Percentiles rank a stretch among this genome's conserved stretches.
These are phyloP conservation scores for Dicaeum eximium DNA, from an alignment of 2,113 vertebrate species.

Conservation along the genomic window DNA sequence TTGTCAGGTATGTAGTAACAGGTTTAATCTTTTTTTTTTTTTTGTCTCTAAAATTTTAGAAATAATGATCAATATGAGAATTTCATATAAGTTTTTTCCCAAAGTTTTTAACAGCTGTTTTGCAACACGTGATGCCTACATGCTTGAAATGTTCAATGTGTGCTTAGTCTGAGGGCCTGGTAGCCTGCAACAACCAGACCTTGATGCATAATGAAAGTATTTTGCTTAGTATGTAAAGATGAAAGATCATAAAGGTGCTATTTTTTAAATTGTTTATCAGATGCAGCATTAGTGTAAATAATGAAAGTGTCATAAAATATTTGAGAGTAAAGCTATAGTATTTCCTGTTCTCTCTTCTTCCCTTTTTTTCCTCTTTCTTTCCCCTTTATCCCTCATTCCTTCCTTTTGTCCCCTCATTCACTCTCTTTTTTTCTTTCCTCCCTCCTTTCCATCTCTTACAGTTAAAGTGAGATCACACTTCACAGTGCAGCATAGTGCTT, in stretches of 20 bases:
- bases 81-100: background rate
- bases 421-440: background rate
- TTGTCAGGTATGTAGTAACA: background rate
- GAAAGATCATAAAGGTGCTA: background rate
- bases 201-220: background rate
- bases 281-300: background rate
- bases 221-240: background rate
- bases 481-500: background rate
- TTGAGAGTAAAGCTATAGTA: background rate
- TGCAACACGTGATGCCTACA: background rate
- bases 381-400: background rate
- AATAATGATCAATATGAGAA: background rate
- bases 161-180: background rate
- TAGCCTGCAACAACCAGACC: background rate
- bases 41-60: background rate
- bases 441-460: background rate
- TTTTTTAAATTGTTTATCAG: background rate
- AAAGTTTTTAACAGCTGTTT: background rate
- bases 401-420: too few species aligned
- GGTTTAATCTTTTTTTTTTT: background rate
- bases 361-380: background rate
- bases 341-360: background rate
- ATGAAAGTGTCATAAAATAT: rapidly evolving
- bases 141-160: background rate
- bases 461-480: background rate